phyloP scores from a whole-genome alignment of 1,140 invertebrate genomes.

The Drosophila tropicalis region DNA sequence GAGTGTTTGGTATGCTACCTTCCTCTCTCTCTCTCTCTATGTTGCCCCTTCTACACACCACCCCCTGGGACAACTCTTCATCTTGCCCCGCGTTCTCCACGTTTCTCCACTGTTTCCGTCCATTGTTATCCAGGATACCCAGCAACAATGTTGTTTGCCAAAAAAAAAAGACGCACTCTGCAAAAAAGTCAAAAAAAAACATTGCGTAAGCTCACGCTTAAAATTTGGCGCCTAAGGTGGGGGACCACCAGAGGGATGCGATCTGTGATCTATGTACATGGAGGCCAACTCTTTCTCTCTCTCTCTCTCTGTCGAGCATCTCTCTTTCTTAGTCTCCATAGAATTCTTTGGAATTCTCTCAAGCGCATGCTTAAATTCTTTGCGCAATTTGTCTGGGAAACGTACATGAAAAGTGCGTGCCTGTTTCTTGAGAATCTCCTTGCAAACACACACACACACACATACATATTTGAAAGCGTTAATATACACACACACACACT shows the following conservation, averaged over 20 bases:
- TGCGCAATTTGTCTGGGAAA: constrained; percentile 73
- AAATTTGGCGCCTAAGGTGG: constrained; percentile 16
- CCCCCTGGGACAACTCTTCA: constrained; percentile 4
- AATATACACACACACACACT: neutral
- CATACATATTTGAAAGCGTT: neutral
- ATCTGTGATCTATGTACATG: constrained; percentile 3
- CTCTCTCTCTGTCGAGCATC: constrained; percentile 44
- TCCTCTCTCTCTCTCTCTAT: constrained; percentile 4
- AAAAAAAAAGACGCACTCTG: too few species aligned
- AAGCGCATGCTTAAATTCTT: constrained; percentile 70
- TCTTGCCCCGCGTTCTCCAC: neutral
- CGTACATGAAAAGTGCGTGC: constrained; percentile 78
- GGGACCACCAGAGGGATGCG: constrained; percentile 8
- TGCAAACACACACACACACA: constrained; percentile 11
- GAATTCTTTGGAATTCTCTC: constrained; percentile 68
- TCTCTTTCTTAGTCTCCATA: constrained; percentile 29
- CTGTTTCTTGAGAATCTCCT: constrained; percentile 36
- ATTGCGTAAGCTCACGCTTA: constrained; percentile 17
- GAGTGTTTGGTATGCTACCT: constrained; percentile 75
- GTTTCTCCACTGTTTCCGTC: constrained; percentile 32
- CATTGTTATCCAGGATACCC: constrained; percentile 36
- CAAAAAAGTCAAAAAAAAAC: neutral
- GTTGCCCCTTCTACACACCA: neutral
- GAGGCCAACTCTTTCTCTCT: neutral
- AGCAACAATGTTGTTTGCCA: constrained; percentile 4